These are phyloP conservation scores for Sepioteuthis lessoniana DNA, from an alignment of 2,888 invertebrate genomes.

Conservation along the genomic window DNA sequence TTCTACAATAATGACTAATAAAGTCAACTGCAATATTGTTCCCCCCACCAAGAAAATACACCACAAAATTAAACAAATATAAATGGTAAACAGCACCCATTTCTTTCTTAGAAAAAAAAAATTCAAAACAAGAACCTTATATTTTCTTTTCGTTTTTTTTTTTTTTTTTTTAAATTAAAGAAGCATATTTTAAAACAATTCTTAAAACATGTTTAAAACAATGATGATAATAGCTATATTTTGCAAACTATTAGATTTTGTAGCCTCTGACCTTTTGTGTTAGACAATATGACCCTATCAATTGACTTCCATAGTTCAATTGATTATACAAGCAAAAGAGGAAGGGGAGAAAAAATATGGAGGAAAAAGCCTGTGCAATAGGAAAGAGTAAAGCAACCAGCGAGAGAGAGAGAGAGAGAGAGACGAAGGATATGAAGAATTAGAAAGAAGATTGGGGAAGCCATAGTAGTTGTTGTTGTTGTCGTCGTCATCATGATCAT, in stretches of 20 bases:
- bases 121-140: no score
- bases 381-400: neutral
- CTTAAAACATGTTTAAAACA: neutral
- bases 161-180: neutral
- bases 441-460: neutral
- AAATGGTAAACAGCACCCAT: neutral
- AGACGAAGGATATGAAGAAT: neutral
- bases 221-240: neutral
- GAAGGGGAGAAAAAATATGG: neutral
- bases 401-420: constrained; percentile 40
- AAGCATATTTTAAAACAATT: no score
- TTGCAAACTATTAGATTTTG: neutral
- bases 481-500: no score
- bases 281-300: neutral
- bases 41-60: no score
- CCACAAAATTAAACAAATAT: neutral
- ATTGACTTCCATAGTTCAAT: neutral
- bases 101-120: no score
- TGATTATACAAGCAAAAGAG: neutral
- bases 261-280: neutral
- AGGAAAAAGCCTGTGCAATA: neutral
- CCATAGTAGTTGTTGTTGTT: neutral
- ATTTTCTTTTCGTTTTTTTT: neutral
- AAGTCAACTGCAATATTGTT: no score
- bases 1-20: no score